Evolutionary conservation across 2,888 invertebrate species (phyloP).

Genomic region (Amiota communis): DNA sequence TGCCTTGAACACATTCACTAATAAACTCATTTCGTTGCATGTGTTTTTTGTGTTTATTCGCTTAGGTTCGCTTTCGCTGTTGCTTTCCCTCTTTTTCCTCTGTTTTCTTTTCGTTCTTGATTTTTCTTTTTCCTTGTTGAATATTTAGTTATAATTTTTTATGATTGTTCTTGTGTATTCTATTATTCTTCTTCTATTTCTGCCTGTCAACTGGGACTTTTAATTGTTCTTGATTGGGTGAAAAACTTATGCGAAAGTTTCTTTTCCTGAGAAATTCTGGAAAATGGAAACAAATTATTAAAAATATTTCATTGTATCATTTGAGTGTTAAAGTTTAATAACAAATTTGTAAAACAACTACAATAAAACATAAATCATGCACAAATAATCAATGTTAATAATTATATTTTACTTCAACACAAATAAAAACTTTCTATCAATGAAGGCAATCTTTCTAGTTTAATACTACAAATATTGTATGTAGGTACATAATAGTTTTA

Average conservation of each 20-base stretch:
- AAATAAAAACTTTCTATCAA: too few species aligned
- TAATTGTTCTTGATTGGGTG: background rate
- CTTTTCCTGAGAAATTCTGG: constrained; percentile 32
- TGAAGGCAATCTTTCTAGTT: too few species aligned
- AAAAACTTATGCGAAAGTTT: background rate
- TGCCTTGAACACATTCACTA: constrained; percentile 51
- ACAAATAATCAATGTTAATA: too few species aligned
- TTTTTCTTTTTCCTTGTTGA: constrained; percentile 6
- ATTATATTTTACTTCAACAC: too few species aligned
- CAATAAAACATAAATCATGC: too few species aligned
- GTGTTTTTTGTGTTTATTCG: constrained; percentile 41
- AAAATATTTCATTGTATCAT: constrained; percentile 4
- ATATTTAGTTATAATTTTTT: constrained; percentile 22
- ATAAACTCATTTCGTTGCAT: constrained; percentile 60
- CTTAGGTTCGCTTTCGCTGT: constrained; percentile 44
- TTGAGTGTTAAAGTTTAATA: background rate
- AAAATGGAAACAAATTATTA: constrained; percentile 9
- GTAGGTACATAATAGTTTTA: too few species aligned
- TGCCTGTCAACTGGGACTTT: constrained; percentile 32
- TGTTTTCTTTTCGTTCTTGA: constrained; percentile 24
- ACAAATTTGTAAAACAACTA: background rate
- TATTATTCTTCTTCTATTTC: constrained; percentile 5
- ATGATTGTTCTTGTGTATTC: constrained; percentile 31
- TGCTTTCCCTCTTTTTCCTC: constrained; percentile 35
- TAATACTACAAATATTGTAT: too few species aligned